A percentile compares a stretch with the other conserved stretches of the same genome.
Evolutionary conservation across 2,797 vertebrate genomes (phyloP).

Genomic region (Macropus fuliginosus): DNA sequence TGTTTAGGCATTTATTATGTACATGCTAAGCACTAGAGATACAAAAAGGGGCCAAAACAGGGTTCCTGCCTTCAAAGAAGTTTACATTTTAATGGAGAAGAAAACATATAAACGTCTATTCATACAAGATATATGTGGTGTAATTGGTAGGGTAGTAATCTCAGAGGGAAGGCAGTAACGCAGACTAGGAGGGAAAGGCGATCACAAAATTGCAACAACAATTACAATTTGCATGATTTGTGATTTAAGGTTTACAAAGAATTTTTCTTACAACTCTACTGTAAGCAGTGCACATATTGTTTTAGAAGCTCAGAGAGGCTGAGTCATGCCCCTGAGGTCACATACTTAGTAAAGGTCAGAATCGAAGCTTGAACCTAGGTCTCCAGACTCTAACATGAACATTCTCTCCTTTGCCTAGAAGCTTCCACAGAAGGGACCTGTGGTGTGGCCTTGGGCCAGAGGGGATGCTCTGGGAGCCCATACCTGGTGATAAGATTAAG

Average conservation of each 20-base stretch:
- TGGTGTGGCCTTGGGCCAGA: background rate
- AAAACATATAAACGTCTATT: background rate
- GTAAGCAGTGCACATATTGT: background rate
- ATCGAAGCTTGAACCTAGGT: background rate
- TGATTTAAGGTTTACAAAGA: background rate
- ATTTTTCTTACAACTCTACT: background rate
- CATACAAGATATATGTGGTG: background rate
- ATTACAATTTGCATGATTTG: background rate
- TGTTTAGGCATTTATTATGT: background rate
- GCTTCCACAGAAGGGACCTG: background rate
- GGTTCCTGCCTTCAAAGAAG: background rate
- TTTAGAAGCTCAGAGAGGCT: background rate
- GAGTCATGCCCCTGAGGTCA: background rate
- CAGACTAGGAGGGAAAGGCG: background rate
- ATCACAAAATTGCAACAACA: background rate
- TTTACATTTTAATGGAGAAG: background rate
- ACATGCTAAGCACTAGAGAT: background rate
- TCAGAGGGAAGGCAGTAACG: background rate
- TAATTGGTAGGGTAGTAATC: background rate
- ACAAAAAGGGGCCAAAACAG: background rate
- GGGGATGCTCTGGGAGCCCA: background rate
- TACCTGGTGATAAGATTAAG: constrained; percentile 1
- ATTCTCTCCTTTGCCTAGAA: background rate
- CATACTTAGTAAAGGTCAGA: background rate
- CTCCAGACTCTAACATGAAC: background rate